phyloP scores from a whole-genome alignment of 92 coral and sea anemone genomes.

The Diadumene lineata region DNA sequence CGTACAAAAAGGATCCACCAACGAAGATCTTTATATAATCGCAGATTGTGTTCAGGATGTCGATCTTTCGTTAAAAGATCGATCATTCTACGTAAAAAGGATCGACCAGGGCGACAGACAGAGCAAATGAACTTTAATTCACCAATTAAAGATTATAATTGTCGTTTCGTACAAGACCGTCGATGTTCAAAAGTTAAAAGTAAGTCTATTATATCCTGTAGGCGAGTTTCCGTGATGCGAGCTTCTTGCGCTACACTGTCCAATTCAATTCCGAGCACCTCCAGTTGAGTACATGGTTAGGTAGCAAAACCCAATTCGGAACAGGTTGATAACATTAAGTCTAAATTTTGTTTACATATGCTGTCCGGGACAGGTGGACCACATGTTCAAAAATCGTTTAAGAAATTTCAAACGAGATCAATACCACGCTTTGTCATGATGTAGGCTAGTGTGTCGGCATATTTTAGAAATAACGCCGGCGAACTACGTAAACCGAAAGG shows the following conservation, averaged over 20 bases:
- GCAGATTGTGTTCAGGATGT: slow-evolving; percentile 6
- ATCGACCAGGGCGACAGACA: slow-evolving; percentile 42
- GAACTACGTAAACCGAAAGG: slow-evolving; percentile 35
- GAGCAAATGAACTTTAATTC: slow-evolving; percentile 22
- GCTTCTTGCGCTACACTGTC: slow-evolving; percentile 22
- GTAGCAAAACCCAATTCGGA: slow-evolving; percentile 16
- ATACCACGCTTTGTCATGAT: slow-evolving; percentile 16
- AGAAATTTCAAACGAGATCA: slow-evolving; percentile 20
- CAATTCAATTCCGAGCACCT: slow-evolving; percentile 30
- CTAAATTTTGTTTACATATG: not conserved
- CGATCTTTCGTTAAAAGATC: slow-evolving; percentile 1
- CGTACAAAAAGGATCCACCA: slow-evolving; percentile 33
- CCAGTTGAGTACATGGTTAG: slow-evolving; percentile 5
- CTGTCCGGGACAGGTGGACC: slow-evolving; percentile 30
- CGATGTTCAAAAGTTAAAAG: not conserved
- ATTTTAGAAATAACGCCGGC: slow-evolving; percentile 13
- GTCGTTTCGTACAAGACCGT: slow-evolving; percentile 17
- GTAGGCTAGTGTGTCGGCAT: slow-evolving; percentile 10
- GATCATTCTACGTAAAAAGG: slow-evolving; percentile 41
- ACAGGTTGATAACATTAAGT: slow-evolving; percentile 19
- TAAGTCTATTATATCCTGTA: not conserved
- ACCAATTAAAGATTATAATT: slow-evolving; percentile 25
- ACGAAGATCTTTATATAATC: slow-evolving; percentile 9
- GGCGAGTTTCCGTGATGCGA: slow-evolving; percentile 1
- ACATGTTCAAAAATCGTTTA: slow-evolving; percentile 46